These are phyloP conservation scores for Diacarnus erythraeanus DNA, from an alignment of 37 sponge, comb jelly and placozoan genomes.

Conservation along the genomic window DNA sequence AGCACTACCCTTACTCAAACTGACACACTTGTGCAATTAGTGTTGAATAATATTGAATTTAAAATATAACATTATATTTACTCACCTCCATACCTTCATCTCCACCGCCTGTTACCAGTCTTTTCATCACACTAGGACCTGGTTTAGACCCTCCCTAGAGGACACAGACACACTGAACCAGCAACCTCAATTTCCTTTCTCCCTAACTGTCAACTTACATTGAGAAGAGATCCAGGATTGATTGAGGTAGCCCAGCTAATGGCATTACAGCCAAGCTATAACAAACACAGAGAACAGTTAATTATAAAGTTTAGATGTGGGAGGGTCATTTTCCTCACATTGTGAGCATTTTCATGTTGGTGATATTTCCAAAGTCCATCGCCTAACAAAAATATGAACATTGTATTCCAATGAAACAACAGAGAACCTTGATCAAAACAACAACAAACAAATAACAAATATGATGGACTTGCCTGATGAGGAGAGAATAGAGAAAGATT, in stretches of 20 bases:
- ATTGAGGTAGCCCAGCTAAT: slow-evolving; percentile 96
- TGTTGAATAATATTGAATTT: too few relatives aligned
- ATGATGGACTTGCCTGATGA: slow-evolving; percentile 45
- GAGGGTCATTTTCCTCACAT: slow-evolving; percentile 38
- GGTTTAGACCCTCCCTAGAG: slow-evolving; percentile 47
- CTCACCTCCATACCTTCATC: slow-evolving; percentile 96
- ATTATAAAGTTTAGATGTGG: background rate
- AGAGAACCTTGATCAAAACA: background rate
- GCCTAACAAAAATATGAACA: slow-evolving; percentile 27
- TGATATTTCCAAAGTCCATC: slow-evolving; percentile 71
- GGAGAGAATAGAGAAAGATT: slow-evolving; percentile 84
- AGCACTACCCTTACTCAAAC: too few relatives aligned
- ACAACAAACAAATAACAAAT: background rate
- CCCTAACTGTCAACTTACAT: too few relatives aligned
- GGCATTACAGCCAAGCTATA: slow-evolving; percentile 93
- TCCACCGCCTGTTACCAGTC: slow-evolving; percentile 95
- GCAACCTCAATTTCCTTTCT: too few relatives aligned
- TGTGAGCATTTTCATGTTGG: slow-evolving; percentile 72
- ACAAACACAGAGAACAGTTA: background rate
- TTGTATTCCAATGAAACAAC: background rate
- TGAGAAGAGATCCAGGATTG: slow-evolving; percentile 84
- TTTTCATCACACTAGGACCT: slow-evolving; percentile 43
- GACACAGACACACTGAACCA: background rate
- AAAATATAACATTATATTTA: too few relatives aligned
- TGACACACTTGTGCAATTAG: too few relatives aligned